Base-by-base conservation (phyloP, 1,140 invertebrate species). In the Hestina assimilis region DNA sequence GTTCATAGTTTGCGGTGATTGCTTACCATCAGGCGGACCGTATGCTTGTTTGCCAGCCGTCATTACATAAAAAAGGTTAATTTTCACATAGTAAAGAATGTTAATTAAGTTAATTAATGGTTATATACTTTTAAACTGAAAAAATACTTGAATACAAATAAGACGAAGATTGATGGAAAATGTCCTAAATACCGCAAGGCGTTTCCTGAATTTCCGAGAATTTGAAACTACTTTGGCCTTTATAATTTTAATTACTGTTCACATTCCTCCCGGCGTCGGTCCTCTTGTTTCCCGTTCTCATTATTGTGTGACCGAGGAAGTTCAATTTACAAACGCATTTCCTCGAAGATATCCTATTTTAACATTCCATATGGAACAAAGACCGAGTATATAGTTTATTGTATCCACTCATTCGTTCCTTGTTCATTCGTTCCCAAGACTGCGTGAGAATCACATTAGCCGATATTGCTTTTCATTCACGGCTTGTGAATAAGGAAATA, bases 311-410 rank as follows among this genome's bases (percentile, higher is more conserved):
- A 12, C 14, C 1, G 9, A 53, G 26, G 9, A 21, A 31, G 28
- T 12, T 9, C 7, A 35, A 14, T 33, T 45, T 33, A 33, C 12
- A 54, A 35, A 54, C 17, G 17, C 28, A 14, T 54, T 54, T 24
- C n/a, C 26, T 24, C 12, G 14, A 4, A 11, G 20, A n/a, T n/a
- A 29, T 29, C 15, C 0, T 33, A 12, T 33, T 15, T 14, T 21
- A 23, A 7, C 5, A 33, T 47, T 47, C 21, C 8, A 21, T 45
- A 45, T 19, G 7, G 9, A 4, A 45, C 40, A 42, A 41, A n/a
- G 8, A 3, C 5, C 14, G 2, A 17, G 1, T 17, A 9, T 19
- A n/a, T 3, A 3, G 9, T 20, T n/a, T 38, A n/a, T 38, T 20
- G 19, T 19, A 35, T 35, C 11, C 11, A 4, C 14, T 8, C 4